Base-by-base conservation (phyloP, 2,113 vertebrate species). In the Gulo gulo region DNA sequence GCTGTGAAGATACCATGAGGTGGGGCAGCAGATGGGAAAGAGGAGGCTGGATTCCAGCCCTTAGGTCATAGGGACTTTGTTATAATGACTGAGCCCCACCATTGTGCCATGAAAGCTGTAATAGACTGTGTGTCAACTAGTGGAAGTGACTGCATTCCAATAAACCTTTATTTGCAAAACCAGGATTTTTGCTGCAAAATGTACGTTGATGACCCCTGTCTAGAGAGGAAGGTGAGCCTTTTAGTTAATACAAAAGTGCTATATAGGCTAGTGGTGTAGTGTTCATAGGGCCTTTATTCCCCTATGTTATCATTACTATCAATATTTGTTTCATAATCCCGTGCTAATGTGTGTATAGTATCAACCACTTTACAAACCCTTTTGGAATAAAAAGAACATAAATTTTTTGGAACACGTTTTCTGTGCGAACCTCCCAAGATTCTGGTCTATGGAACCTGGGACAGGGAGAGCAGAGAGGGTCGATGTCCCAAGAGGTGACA, bases 401-500 rank as follows among this genome's bases (percentile, higher is more conserved):
- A 13, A 13, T 61, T 18, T 93, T 81, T 88, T 67, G 39, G 86
- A 50, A n/a, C 7, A 6, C 2, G 31, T 81, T 23, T 59, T 26
- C 34, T 12, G 0, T 20, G 16, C 36, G 63, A 57, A 13, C 4
- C 3, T 55, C 50, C 34, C 55, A n/a, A 55, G 36, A 20, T 45
- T n/a, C 31, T 31, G 50, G 21, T 61, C 24, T n/a, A 18, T 6
- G 31, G 65, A 24, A 31, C 42, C 20, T 2, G n/a, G 63, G 24
- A 29, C 36, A 63, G n/a, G 26, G 20, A 65, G 26, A 29, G 11
- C 29, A 83, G 47, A 14, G 29, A 85, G 45, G 42, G 23, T 5
- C 3, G 0, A 7, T 10, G 20, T 31, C 39, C 4, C 31, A 10
- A n/a, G 16, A 57, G 61, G 61, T 1, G 0, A 21, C 50, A 24